Percentiles rank a stretch among this genome's conserved stretches.
Conservation (phyloP, 2,797 vertebrate species). For the Sebastes reedi region DNA sequence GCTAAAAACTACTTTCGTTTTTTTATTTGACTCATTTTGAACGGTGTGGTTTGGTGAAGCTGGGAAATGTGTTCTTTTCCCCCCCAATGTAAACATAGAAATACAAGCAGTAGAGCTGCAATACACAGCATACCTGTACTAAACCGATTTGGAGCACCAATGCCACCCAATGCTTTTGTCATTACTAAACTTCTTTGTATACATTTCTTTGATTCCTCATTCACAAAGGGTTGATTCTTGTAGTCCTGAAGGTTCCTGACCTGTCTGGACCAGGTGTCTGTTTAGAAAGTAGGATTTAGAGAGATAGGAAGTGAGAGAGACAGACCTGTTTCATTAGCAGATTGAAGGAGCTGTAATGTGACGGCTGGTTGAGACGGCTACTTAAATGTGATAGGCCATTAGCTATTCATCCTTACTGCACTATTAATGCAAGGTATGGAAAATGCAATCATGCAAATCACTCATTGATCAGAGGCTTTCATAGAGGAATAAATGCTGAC, state of each 20-base stretch:
- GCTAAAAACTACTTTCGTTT: not conserved
- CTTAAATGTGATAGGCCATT: constrained; percentile 79
- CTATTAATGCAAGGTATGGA: constrained; percentile 77
- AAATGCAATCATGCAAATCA: constrained; percentile 81
- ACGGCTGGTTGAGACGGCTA: constrained; percentile 71
- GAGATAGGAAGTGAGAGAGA: constrained; percentile 11
- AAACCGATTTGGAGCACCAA: not conserved
- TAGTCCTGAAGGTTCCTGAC: constrained; percentile 1
- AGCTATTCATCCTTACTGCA: constrained; percentile 71
- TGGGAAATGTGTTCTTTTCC: not conserved
- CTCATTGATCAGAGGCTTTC: constrained; percentile 75
- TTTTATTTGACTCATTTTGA: not conserved
- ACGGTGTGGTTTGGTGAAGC: not conserved
- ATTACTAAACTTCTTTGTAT: not conserved
- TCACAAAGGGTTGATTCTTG: not conserved
- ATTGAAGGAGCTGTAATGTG: constrained; percentile 70
- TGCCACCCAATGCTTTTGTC: not conserved
- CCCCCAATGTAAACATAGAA: not conserved
- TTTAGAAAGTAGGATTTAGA: constrained; percentile 19
- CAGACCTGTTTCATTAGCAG: constrained; percentile 73
- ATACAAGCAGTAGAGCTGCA: not conserved
- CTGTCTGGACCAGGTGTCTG: constrained; percentile 24
- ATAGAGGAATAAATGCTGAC: constrained; percentile 76
- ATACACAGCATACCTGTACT: not conserved
- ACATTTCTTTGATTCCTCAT: no score